Base-by-base conservation (phyloP, 2,797 vertebrate genomes). In the Gouania willdenowi region DNA sequence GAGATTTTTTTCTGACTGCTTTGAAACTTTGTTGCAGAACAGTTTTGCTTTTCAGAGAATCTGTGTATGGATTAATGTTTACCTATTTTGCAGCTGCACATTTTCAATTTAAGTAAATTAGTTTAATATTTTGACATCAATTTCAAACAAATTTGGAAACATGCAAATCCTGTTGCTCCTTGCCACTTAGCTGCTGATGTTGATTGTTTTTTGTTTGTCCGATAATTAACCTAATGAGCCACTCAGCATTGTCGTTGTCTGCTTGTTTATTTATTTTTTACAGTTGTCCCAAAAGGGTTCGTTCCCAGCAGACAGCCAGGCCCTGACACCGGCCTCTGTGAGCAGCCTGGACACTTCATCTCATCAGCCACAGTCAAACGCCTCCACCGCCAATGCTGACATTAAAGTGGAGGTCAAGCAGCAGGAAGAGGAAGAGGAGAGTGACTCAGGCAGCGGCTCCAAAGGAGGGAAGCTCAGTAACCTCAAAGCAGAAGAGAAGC, bases 261-360 rank as follows among this genome's bases (percentile, higher is more conserved):
- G n/a, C n/a, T n/a, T n/a, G n/a, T 19, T 18, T 33, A 0, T 48
- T 9, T 27, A 3, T 36, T 17, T 21, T 1, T 41, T 20, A 19
- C 19, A 98, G 95, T 85, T 97, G 79, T 98, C 94, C 44, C 94
- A 98, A 51, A 92, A 94, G 48, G 88, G 89, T n/a, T 88, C 92
- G 2, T 82, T 93, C 51, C 90, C 86, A 48, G 77, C 87, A 1
- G 96, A 98, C 41, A 89, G 92, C 41, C 93, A 94, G 68, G 90
- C 87, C 8, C 87, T 91, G 37, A 97, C 94, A 26, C 96, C 96
- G 22, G 93, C 94, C 24, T 98, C 95, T 1, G 91, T 94, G 51
- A 85, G 80, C 73, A 97, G 93, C 72, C 86, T 88, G 49, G 92
- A 94, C 40, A 87, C 92, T 20, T 88, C 90, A 19, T 93, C 90